These are phyloP conservation scores for Trichogramma pretiosum DNA, from an alignment of 1,140 invertebrate genomes.

Conservation along the genomic window DNA sequence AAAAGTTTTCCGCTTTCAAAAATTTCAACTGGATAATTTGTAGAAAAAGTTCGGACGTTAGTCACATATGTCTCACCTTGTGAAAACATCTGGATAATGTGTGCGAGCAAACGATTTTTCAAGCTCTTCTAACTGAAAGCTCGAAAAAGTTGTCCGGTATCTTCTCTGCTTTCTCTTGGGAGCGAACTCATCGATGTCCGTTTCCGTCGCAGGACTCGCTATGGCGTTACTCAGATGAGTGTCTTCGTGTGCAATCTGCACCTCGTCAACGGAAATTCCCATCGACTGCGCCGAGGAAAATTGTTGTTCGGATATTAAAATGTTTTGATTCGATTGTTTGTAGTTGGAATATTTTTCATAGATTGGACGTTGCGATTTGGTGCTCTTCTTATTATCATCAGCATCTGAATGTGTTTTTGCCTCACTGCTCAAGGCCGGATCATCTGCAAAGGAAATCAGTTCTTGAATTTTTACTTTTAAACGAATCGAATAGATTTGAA, in stretches of 20 bases:
- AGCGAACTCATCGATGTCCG: slow-evolving; percentile 69
- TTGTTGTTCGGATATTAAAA: too few relatives aligned
- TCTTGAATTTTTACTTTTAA: too few relatives aligned
- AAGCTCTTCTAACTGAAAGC: slow-evolving; percentile 90
- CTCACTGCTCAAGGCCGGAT: too few relatives aligned
- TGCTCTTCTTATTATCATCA: too few relatives aligned
- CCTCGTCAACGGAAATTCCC: slow-evolving; percentile 41
- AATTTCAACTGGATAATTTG: background rate
- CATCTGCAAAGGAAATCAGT: too few relatives aligned
- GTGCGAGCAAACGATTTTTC: slow-evolving; percentile 96
- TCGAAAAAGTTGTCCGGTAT: slow-evolving; percentile 90
- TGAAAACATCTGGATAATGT: slow-evolving; percentile 97
- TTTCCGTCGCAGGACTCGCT: slow-evolving; percentile 60
- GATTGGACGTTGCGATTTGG: too few relatives aligned
- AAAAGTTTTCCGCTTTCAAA: background rate
- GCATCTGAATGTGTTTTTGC: too few relatives aligned
- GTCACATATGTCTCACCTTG: slow-evolving; percentile 71
- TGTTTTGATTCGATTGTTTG: too few relatives aligned
- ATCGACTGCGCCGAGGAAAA: slow-evolving; percentile 29
- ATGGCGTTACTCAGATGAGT: slow-evolving; percentile 41
- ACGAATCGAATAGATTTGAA: too few relatives aligned
- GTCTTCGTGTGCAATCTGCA: slow-evolving; percentile 35
- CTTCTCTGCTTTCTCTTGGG: slow-evolving; percentile 85
- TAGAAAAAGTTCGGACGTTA: background rate
- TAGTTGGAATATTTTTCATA: too few relatives aligned